Evolutionary conservation across 1,140 invertebrate genomes (phyloP), one percentile per base, ranked within the genome.

Genomic region (Drosophila sulfurigaster): DNA sequence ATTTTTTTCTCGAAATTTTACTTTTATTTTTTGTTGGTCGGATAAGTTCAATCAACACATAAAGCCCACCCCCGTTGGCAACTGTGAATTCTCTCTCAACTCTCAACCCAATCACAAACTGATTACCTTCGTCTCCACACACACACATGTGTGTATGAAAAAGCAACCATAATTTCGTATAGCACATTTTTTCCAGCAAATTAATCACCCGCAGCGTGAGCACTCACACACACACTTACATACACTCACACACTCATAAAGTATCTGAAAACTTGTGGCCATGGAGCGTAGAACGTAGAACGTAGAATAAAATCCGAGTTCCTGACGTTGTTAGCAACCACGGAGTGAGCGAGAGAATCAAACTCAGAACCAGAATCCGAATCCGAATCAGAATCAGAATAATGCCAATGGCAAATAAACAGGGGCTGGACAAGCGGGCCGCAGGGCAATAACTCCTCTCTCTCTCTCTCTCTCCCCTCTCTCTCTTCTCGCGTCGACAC

Each of bases 201-300:
- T 86, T 81, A 86, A 86, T 86, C 83, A 79, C 82, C 82, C 82
- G 80, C 82, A 81, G 82, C 70, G 77, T 49, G 38, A 48, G 63
- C 77, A 78, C 46, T 48, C 78, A 72, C 49, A 63, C 51, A 58
- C 35, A 41, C 32, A 41, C 45, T 45, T 38, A 38, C 43, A 35
- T 20, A 43, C 20, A 25, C 59, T 25, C 28, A 13, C 43, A 57
- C 46, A 30, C 38, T 7, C n/a, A 49, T 11, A 75, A 65, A 70
- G 49, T 65, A 66, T 64, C 28, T 62, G 15, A 51, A 60, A 58
- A 79, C 35, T 63, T 51, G 60, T 62, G 58, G 51, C 54, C 60
- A 65, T 46, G 45, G 20, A 70, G 32, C 20, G 20, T 25, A 25
- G 20, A 70, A 46, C 20, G 20, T 25, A 25, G 20, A 70, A 46